Evolutionary conservation across 2,797 vertebrate genomes (phyloP).

Genomic region (Trichosurus vulpecula): DNA sequence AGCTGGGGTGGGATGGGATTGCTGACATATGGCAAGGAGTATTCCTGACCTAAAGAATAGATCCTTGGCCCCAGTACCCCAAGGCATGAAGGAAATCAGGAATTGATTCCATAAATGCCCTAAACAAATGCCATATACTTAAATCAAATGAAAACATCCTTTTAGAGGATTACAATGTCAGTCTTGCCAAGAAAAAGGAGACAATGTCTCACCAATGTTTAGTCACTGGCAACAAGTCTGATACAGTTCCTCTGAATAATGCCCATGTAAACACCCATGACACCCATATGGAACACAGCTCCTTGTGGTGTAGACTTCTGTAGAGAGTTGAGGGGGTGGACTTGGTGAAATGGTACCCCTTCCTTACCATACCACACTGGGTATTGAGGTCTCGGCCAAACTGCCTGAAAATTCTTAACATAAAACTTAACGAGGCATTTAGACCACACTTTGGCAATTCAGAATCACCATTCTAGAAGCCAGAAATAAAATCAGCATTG

Average conservation of each 20-base stretch:
- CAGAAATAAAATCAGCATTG: neutral
- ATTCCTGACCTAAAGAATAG: neutral
- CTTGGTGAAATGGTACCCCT: conserved; percentile 54
- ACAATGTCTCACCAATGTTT: conserved; percentile 53
- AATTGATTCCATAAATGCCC: neutral
- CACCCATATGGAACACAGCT: conserved; percentile 37
- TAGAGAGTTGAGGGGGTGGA: conserved; percentile 51
- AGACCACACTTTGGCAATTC: conserved; percentile 34
- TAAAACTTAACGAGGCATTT: conserved; percentile 38
- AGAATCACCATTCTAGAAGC: conserved; percentile 29
- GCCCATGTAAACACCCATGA: neutral
- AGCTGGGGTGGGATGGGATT: neutral
- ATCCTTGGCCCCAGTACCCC: neutral
- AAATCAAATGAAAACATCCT: conserved; percentile 51
- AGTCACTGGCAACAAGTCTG: conserved; percentile 61
- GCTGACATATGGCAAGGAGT: neutral
- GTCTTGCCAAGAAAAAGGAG: conserved; percentile 27
- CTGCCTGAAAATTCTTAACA: conserved; percentile 28
- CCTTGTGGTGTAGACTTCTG: neutral
- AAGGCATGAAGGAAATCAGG: neutral
- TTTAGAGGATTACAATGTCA: conserved; percentile 41
- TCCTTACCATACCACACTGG: conserved; percentile 66
- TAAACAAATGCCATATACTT: neutral
- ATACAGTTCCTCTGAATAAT: conserved; percentile 45
- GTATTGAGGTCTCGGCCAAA: conserved; percentile 66